Base-by-base conservation (phyloP, 2,113 vertebrate species). In the Alosa alosa region DNA sequence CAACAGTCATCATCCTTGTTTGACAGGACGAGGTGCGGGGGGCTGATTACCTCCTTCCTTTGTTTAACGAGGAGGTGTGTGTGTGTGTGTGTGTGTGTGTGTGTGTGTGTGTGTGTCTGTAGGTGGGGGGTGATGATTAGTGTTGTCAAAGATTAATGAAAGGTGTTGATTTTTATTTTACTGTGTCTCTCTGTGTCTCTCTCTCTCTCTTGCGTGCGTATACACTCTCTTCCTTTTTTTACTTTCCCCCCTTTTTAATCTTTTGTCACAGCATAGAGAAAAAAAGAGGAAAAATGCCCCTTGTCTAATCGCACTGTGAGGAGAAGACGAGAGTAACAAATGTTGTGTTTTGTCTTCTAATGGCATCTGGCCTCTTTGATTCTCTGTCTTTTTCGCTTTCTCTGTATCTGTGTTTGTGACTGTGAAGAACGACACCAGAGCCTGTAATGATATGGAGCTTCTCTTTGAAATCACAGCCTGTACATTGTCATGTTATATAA, bases 361-460 rank as follows among this genome's bases (percentile, higher is more conserved):
- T 78, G 72, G 72, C 36, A 78, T 78, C 72, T 78, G 72, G 72
- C 11, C 72, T 13, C 72, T 78, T 78, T 78, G 72, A 78, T 78
- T 78, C 72, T 39, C 31, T 78, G 72, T 39, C 72, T 36, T 78
- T 78, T 78, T 78, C 31, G 72, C 31, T 78, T 36, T 36, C 11
- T 78, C 72, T 36, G 10, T 78, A 36, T 78, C 31, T 78, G 9
- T 78, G 31, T 39, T 11, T 17, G 72, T 36, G 72, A 78, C 25
- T 78, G 68, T 75, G 72, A 78, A 15, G 31, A 39, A 78, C 39
- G 36, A 39, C 72, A 6, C 2, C 10, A 39, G 36, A 36, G 9
- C 3, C 36, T 78, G 25, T 1, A 41, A 39, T 39, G 72, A 78
- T 39, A 15, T 3, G 2, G 31, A 6, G 72, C 31, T 68, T 68